These are phyloP conservation scores for Noctua comes DNA, from an alignment of 2,888 invertebrate species.

Conservation along the genomic window DNA sequence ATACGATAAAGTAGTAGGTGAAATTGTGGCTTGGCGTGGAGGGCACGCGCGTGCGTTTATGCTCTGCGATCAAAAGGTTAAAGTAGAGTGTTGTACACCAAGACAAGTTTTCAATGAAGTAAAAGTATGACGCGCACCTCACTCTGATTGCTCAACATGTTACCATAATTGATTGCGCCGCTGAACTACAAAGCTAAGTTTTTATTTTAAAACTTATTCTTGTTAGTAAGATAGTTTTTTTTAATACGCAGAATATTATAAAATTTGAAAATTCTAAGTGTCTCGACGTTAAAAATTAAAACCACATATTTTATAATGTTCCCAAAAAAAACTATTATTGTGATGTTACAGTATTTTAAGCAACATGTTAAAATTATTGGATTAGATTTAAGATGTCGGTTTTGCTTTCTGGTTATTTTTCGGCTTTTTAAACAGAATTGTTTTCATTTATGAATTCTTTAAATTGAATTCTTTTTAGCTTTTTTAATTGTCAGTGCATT, in stretches of 20 bases:
- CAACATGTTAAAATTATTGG: conserved; percentile 56
- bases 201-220: conserved; percentile 9
- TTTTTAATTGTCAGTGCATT: neutral
- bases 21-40: no score
- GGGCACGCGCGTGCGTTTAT: no score
- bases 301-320: conserved; percentile 42
- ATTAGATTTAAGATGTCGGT: conserved; percentile 40
- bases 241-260: neutral
- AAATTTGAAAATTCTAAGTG: neutral
- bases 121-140: no score
- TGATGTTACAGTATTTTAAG: conserved; percentile 69
- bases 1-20: no score
- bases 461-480: neutral
- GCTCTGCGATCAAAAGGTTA: neutral
- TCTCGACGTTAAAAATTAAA: conserved; percentile 24
- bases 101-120: neutral
- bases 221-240: neutral
- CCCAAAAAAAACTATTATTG: conserved; percentile 49
- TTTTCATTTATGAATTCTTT: neutral
- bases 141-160: neutral
- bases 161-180: neutral
- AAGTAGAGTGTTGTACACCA: neutral
- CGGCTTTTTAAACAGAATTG: neutral
- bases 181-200: neutral
- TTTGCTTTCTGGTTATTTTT: conserved; percentile 9